Conservation (phyloP, 2,113 vertebrate genomes). For the Neolamprologus sp. region DNA sequence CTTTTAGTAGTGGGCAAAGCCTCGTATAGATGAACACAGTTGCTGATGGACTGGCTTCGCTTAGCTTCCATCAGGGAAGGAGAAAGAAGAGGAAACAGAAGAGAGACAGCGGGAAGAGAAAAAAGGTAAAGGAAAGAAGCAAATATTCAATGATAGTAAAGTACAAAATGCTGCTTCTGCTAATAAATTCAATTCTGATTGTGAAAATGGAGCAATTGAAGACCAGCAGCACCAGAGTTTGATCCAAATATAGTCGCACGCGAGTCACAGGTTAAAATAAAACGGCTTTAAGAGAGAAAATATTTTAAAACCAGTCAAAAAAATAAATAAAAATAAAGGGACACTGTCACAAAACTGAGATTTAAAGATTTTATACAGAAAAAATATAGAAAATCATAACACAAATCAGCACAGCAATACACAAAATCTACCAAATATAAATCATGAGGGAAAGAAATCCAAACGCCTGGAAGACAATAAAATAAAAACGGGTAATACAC, state of each 20-base stretch:
- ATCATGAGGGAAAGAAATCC: not conserved
- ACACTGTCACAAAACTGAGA: fast-evolving
- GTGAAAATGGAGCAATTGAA: not conserved
- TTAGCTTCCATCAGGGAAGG: slow-evolving; percentile 81
- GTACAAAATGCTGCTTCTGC: not conserved
- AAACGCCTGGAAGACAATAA: not conserved
- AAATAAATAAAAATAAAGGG: not conserved
- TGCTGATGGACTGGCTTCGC: slow-evolving; percentile 99
- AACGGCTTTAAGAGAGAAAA: fast-evolving
- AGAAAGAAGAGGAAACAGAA: not conserved
- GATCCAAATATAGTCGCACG: not conserved
- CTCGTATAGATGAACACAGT: slow-evolving; percentile 96
- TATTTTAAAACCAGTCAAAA: not conserved
- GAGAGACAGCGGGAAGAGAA: slow-evolving; percentile 21
- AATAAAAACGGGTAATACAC: not conserved
- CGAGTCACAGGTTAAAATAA: fast-evolving
- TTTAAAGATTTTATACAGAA: not conserved
- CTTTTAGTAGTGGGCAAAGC: slow-evolving; percentile 96
- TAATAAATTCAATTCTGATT: not conserved
- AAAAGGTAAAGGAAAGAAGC: slow-evolving; percentile 26
- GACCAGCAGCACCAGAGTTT: not conserved
- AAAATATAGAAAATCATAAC: not conserved
- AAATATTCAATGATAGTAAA: slow-evolving; percentile 23
- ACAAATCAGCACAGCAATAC: not conserved
- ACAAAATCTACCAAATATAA: not conserved